Evolutionary conservation across 1,140 invertebrate species (phyloP), one percentile per base, ranked within the genome.

Genomic region (Anagrus nilaparvatae): DNA sequence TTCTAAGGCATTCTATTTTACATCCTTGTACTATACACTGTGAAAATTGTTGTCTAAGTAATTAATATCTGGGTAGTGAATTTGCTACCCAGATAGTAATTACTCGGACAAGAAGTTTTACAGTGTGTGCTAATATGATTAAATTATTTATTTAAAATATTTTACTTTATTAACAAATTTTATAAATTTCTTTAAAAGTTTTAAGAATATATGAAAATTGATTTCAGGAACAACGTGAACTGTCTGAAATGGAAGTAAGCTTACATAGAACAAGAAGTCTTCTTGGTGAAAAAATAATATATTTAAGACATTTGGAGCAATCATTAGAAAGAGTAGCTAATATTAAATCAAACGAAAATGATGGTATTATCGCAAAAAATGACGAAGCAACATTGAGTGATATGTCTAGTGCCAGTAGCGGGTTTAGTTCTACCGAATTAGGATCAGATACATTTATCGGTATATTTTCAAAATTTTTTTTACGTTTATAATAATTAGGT

Each of bases 201-300:
- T n/a, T n/a, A n/a, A n/a, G n/a, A n/a, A n/a, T n/a, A n/a, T n/a
- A 39, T 27, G 27, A 20, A 10, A 19, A 13, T 39, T 31, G 5
- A 27, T 46, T 48, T 3, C 50, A 84, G 76, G 82, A 85, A 54
- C 81, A 85, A 61, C 77, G 80, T 44, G 83, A 85, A 45, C 61
- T 84, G 2, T 83, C 82, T 0, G 83, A 87, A 48, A 80, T 85
- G 73, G 83, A 87, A 59, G 80, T 85, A 27, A 82, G 79, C 40
- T 57, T 85, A 29, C 82, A 85, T 63, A 75, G 84, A 4, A 85
- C 84, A 1, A 73, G 79, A 12, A 80, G 81, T 13, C 60, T 86
- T 19, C 62, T 87, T 7, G 83, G 82, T 1, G 84, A 86, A 58
- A 86, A 86, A 57, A 79, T 85, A 16, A 86, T 87, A 30, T 67